These are phyloP conservation scores for Porphyrio hochstetteri DNA, from an alignment of 2,113 vertebrate genomes.

Conservation along the genomic window DNA sequence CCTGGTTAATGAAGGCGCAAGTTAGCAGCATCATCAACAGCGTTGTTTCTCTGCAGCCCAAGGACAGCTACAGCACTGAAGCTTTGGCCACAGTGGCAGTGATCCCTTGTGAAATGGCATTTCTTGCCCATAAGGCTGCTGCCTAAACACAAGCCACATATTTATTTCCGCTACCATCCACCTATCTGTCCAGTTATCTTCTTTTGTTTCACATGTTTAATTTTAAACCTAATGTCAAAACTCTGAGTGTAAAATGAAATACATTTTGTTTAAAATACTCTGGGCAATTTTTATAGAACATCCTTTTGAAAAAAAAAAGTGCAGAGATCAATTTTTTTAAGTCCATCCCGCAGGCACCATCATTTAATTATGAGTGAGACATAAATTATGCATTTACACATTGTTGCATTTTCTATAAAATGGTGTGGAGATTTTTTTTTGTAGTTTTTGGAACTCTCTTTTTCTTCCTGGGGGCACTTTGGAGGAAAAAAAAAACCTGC, in stretches of 20 bases:
- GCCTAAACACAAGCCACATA: background rate
- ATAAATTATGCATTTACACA: conserved; percentile 87
- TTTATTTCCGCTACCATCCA: background rate
- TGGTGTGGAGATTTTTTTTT: conserved; percentile 65
- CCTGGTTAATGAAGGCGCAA: background rate
- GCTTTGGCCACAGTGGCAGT: background rate
- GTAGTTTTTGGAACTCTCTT: conserved; percentile 51
- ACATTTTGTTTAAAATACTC: conserved; percentile 78
- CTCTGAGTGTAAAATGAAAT: conserved; percentile 72
- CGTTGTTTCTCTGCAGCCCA: background rate
- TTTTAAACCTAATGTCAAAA: conserved; percentile 66
- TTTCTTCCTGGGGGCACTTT: conserved; percentile 61
- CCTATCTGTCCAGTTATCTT: conserved; percentile 51
- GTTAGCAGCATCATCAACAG: background rate
- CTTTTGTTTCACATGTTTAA: conserved; percentile 65
- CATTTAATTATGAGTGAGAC: conserved; percentile 85
- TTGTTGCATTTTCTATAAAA: conserved; percentile 82
- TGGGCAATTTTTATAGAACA: conserved; percentile 81
- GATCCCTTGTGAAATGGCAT: background rate
- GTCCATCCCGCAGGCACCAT: conserved; percentile 82
- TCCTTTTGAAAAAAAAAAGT: conserved; percentile 76
- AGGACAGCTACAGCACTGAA: background rate
- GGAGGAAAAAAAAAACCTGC: conserved; percentile 31
- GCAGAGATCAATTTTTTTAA: conserved; percentile 85
- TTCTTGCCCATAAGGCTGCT: background rate